phyloP scores from a whole-genome alignment of 2,888 invertebrate species.

The Ornithoptera alexandrae region DNA sequence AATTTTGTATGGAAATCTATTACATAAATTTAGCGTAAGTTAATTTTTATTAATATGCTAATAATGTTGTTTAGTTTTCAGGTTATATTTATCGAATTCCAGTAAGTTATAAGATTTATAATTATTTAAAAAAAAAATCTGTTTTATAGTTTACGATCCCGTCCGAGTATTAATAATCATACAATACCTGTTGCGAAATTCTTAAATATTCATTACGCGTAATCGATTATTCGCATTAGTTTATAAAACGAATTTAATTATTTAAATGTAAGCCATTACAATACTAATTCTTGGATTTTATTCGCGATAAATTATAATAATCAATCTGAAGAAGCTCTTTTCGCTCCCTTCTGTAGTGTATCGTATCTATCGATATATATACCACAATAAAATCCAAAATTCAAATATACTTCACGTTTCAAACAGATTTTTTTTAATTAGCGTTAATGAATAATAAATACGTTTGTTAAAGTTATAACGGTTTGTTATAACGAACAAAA shows the following conservation, averaged over 20 bases:
- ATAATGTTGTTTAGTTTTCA: background rate
- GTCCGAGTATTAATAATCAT: background rate
- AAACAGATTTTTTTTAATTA: conserved; percentile 1
- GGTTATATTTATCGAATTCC: background rate
- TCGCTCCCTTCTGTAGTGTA: background rate
- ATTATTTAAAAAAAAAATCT: background rate
- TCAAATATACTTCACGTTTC: background rate
- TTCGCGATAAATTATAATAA: conserved; percentile 14
- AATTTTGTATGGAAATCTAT: no score
- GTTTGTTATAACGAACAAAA: background rate
- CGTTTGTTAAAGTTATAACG: background rate
- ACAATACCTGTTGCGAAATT: conserved; percentile 3
- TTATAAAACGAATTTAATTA: conserved; percentile 10
- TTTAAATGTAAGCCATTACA: conserved; percentile 14
- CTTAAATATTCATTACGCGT: conserved; percentile 13
- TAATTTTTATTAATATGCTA: background rate
- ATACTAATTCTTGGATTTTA: conserved; percentile 4
- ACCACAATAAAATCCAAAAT: background rate
- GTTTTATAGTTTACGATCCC: background rate
- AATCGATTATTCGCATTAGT: conserved; percentile 15
- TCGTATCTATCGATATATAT: background rate
- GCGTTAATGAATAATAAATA: background rate
- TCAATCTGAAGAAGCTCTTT: conserved; percentile 1
- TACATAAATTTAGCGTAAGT: no score
- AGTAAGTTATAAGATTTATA: background rate